Percentiles rank a stretch among this genome's conserved stretches.
phyloP scores from a whole-genome alignment of 2,888 invertebrate species.

The Parnassius glacialis region DNA sequence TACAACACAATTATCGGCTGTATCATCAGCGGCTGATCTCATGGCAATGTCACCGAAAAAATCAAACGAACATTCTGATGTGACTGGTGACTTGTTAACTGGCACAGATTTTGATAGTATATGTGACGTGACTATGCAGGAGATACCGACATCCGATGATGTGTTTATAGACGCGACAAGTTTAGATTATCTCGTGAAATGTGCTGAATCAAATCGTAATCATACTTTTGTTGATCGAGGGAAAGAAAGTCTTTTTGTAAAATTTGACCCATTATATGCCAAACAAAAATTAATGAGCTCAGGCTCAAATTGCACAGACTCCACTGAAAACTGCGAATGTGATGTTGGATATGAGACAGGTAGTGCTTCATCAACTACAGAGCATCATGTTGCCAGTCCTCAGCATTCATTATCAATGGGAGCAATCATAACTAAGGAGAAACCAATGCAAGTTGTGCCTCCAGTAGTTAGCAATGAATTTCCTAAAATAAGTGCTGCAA shows the following conservation, averaged over 20 bases:
- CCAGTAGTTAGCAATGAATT: constrained; percentile 60
- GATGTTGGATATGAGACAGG: constrained; percentile 73
- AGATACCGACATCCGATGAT: constrained; percentile 56
- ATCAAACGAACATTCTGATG: constrained; percentile 41
- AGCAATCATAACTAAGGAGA: constrained; percentile 53
- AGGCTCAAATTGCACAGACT: constrained; percentile 35
- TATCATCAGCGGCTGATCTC: constrained; percentile 56
- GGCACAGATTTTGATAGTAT: constrained; percentile 65
- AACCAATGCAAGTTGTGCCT: constrained; percentile 69
- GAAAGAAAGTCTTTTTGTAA: constrained; percentile 85
- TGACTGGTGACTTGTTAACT: constrained; percentile 63
- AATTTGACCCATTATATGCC: constrained; percentile 81
- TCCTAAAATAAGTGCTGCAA: constrained; percentile 39
- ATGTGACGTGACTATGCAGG: constrained; percentile 71
- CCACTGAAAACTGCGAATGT: constrained; percentile 51
- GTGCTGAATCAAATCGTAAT: constrained; percentile 62
- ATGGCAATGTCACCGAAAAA: constrained; percentile 64
- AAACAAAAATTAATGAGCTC: constrained; percentile 42
- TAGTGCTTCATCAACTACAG: constrained; percentile 55
- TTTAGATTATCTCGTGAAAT: constrained; percentile 78
- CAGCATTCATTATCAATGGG: constrained; percentile 56
- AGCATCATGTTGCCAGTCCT: constrained; percentile 46
- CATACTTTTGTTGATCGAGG: constrained; percentile 58
- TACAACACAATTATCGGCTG: constrained; percentile 52
- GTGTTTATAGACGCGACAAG: constrained; percentile 80